Conservation (phyloP, 2,113 vertebrate species). For the Oreochromis spilurus region DNA sequence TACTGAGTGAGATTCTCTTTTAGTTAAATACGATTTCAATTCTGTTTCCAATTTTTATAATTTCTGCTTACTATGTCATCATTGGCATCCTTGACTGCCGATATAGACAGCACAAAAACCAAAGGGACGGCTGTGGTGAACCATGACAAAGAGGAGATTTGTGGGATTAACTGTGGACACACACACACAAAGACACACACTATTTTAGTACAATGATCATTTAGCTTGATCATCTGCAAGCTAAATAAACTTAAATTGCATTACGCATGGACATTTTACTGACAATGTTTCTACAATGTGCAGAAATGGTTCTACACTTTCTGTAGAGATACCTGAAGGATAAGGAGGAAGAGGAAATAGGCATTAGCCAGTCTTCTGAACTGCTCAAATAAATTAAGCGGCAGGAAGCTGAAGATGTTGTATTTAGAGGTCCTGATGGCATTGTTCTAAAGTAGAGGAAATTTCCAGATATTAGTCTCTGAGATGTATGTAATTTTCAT, state of each 20-base stretch:
- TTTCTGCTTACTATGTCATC: constrained; percentile 84
- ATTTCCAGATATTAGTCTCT: constrained; percentile 80
- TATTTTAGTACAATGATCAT: not conserved
- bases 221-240: not conserved
- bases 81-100: constrained; percentile 85
- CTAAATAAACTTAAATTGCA: not conserved
- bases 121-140: constrained; percentile 90
- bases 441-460: constrained; percentile 78
- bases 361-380: constrained; percentile 92
- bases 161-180: constrained; percentile 83
- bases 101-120: constrained; percentile 83
- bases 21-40: not conserved
- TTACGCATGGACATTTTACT: not conserved
- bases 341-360: constrained; percentile 87
- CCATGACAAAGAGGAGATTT: constrained; percentile 89
- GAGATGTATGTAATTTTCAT: not conserved
- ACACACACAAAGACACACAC: not conserved
- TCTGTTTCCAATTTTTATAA: not conserved
- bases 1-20: not conserved
- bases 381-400: constrained; percentile 93
- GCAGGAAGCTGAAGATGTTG: constrained; percentile 87
- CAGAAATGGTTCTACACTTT: not conserved
- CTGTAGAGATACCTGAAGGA: constrained; percentile 78
- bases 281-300: not conserved
- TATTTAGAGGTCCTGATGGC: constrained; percentile 93